A percentile compares a stretch with the other conserved stretches of the same genome.
Conservation (phyloP, 2,888 invertebrate genomes). For the Oxytorus armatus region DNA sequence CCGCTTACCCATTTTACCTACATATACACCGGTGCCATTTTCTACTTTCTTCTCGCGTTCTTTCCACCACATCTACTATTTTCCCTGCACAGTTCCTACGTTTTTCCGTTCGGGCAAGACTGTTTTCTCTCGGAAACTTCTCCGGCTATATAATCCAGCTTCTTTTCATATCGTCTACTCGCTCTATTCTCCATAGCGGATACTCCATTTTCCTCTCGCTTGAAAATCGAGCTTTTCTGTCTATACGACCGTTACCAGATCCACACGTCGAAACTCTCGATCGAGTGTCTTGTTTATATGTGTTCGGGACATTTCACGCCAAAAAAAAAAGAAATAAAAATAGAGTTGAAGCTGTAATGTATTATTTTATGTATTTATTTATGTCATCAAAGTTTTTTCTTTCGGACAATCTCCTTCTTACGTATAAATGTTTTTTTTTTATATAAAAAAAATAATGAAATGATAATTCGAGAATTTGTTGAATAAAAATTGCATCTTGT, state of each 20-base stretch:
- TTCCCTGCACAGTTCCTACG: conserved; percentile 19
- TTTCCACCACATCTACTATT: conserved; percentile 19
- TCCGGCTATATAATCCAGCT: conserved; percentile 24
- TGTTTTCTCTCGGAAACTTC: conserved; percentile 12
- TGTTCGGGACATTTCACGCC: not conserved
- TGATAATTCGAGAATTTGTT: no score
- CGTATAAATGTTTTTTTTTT: no score
- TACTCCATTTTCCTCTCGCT: conserved; percentile 27
- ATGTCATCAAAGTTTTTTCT: no score
- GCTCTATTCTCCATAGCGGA: conserved; percentile 6
- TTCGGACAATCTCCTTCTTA: no score
- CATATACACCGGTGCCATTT: conserved; percentile 4
- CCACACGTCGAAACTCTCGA: not conserved
- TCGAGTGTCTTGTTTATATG: not conserved
- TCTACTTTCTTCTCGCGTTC: conserved; percentile 30
- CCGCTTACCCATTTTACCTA: conserved; percentile 26
- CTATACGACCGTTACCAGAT: not conserved
- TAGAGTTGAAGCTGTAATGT: no score
- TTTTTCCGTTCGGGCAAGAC: not conserved
- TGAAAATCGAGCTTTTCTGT: conserved; percentile 18
- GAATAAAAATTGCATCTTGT: no score
- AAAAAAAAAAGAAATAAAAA: no score
- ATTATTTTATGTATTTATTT: no score
- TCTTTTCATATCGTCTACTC: conserved; percentile 20
- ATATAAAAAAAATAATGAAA: no score